phyloP scores from a whole-genome alignment of 2,888 invertebrate species.

The Amblyjoppa proteus region DNA sequence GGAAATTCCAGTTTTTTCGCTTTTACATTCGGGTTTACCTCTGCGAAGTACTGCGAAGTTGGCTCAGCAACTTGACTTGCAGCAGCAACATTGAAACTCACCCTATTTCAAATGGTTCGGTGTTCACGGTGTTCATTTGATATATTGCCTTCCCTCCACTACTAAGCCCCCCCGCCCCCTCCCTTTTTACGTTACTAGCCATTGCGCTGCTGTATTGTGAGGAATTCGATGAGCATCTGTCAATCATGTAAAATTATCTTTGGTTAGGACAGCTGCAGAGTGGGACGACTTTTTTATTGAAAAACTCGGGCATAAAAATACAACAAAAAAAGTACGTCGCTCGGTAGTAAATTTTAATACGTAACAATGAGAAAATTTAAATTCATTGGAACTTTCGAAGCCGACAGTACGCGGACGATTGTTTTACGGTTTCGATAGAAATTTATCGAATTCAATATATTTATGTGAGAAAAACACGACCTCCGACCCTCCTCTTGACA shows the following conservation, averaged over 20 bases:
- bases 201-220: constrained; percentile 47
- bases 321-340: constrained; percentile 47
- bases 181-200: constrained; percentile 25
- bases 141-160: background rate
- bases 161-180: background rate
- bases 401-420: background rate
- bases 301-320: constrained; percentile 33
- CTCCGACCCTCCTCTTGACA: background rate
- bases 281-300: constrained; percentile 42
- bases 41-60: no score
- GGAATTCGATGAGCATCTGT: constrained; percentile 60
- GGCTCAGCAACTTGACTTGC: background rate
- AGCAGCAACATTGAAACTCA: background rate
- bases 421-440: background rate
- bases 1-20: no score
- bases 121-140: background rate
- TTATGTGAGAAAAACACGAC: background rate
- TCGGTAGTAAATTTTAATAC: constrained; percentile 9
- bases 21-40: no score
- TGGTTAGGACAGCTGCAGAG: constrained; percentile 54
- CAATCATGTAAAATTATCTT: constrained; percentile 67
- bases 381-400: background rate
- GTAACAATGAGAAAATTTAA: background rate
- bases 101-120: background rate
- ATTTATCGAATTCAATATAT: constrained; percentile 3